Evolutionary conservation across 2,888 invertebrate genomes (phyloP).

Genomic region (Drosophila bunnanda): DNA sequence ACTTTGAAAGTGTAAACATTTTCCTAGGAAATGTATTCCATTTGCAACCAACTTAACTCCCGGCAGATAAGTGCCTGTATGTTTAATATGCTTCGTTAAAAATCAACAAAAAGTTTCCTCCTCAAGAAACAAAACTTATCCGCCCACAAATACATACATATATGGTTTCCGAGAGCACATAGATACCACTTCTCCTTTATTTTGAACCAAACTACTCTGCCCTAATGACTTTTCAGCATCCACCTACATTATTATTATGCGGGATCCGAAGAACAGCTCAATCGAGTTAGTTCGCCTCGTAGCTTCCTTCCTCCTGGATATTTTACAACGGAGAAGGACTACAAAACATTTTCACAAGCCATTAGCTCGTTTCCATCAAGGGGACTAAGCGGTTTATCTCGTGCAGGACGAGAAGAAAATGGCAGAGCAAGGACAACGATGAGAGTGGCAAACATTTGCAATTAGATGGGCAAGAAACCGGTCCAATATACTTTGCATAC

Average conservation of each 20-base stretch:
- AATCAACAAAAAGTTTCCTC: conserved; percentile 2
- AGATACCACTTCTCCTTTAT: background rate
- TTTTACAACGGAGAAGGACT: conserved; percentile 30
- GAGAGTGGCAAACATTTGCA: conserved; percentile 30
- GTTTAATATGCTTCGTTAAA: background rate
- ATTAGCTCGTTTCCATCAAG: conserved; percentile 70
- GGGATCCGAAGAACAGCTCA: conserved; percentile 55
- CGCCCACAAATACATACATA: background rate
- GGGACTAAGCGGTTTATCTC: conserved; percentile 68
- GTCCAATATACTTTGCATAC: conserved; percentile 36
- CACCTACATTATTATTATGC: conserved; percentile 7
- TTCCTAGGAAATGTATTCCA: background rate
- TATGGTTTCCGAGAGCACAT: conserved; percentile 8
- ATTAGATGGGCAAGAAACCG: conserved; percentile 26
- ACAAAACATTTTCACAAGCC: conserved; percentile 67
- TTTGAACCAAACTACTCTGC: conserved; percentile 9
- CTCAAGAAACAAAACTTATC: conserved; percentile 4
- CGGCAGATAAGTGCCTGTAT: background rate
- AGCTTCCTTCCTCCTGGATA: conserved; percentile 29
- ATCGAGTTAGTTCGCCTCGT: conserved; percentile 53
- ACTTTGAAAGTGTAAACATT: conserved; percentile 10
- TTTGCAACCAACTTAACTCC: conserved; percentile 1
- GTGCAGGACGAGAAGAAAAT: conserved; percentile 25
- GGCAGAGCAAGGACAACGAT: conserved; percentile 14
- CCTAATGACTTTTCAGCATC: conserved; percentile 35